These are phyloP conservation scores for Cheilosia urbana DNA, from an alignment of 2,888 invertebrate species.

Conservation along the genomic window DNA sequence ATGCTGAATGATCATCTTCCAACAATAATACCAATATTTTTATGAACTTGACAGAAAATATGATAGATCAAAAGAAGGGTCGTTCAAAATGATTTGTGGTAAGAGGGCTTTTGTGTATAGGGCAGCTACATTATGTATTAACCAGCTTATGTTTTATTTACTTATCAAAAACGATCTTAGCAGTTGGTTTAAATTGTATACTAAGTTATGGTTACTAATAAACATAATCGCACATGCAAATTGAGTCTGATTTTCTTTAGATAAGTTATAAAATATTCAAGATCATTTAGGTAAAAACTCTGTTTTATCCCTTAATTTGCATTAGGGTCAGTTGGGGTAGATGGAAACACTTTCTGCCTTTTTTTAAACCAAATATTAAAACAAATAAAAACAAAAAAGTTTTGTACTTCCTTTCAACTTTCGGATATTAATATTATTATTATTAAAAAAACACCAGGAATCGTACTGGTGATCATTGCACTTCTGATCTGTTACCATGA, in stretches of 20 bases:
- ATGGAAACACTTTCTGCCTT: too few relatives aligned
- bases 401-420: too few relatives aligned
- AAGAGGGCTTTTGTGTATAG: neutral
- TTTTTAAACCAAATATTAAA: too few relatives aligned
- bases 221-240: constrained; percentile 34
- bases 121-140: neutral
- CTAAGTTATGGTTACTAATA: neutral
- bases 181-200: neutral
- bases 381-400: too few relatives aligned
- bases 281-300: neutral
- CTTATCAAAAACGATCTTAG: constrained; percentile 6
- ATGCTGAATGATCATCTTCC: constrained; percentile 11
- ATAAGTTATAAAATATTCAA: neutral
- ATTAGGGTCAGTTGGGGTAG: too few relatives aligned
- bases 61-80: neutral
- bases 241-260: neutral
- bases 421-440: too few relatives aligned
- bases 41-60: constrained; percentile 7
- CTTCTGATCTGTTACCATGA: too few relatives aligned
- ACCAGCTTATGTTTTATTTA: neutral
- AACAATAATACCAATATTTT: neutral
- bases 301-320: neutral
- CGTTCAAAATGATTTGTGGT: neutral
- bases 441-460: too few relatives aligned
- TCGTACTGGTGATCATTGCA: too few relatives aligned